These are phyloP conservation scores for Chrysogorgia sp. DNA, from an alignment of 92 coral and sea anemone genomes.

Conservation along the genomic window DNA sequence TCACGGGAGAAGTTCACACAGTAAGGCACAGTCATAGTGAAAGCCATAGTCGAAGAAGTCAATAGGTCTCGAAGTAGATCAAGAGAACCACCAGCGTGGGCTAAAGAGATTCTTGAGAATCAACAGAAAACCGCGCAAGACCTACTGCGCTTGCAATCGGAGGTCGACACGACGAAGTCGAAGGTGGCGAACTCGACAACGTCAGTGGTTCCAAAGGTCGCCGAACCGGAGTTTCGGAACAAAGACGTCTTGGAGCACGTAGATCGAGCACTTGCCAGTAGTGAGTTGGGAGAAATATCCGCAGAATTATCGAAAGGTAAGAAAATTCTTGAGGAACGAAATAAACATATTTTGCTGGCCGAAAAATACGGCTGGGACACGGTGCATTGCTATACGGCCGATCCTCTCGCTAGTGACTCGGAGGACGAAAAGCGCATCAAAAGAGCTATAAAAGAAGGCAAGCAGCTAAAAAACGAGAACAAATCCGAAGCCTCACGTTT, in stretches of 20 bases:
- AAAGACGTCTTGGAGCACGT: constrained; percentile 22
- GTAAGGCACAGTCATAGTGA: constrained; percentile 32
- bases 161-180: constrained; percentile 27
- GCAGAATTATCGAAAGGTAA: constrained; percentile 42
- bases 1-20: too few species aligned
- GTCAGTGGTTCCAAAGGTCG: constrained; percentile 32
- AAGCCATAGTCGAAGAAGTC: neutral
- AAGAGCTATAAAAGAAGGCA: too few species aligned
- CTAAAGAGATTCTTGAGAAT: constrained; percentile 33
- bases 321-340: too few species aligned
- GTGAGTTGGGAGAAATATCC: constrained; percentile 18
- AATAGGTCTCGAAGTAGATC: constrained; percentile 18
- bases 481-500: too few species aligned
- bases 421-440: too few species aligned
- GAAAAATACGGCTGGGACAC: too few species aligned
- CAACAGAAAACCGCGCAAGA: constrained; percentile 29
- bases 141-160: constrained; percentile 3
- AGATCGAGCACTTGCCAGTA: constrained; percentile 35
- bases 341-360: too few species aligned
- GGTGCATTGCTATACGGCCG: too few species aligned
- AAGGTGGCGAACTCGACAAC: constrained; percentile 2
- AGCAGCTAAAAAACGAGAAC: too few species aligned
- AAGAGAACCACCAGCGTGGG: too few species aligned
- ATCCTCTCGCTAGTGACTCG: too few species aligned
- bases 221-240: constrained; percentile 35